Evolutionary conservation across 1,140 invertebrate genomes (phyloP), one percentile per base, ranked within the genome.

Genomic region (Colletes gigas): DNA sequence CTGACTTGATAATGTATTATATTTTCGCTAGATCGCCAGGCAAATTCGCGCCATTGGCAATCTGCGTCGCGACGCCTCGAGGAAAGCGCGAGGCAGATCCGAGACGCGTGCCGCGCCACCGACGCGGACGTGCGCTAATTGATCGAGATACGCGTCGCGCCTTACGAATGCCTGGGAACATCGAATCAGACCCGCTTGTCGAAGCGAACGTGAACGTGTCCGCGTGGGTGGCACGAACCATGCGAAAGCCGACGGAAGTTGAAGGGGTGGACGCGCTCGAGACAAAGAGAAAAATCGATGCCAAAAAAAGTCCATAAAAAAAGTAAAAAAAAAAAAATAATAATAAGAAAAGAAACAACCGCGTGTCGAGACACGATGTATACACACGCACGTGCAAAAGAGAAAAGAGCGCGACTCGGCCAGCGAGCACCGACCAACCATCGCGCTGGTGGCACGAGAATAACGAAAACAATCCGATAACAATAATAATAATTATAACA

Each of bases 231-330:
- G 47, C 52, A 12, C 19, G 59, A 19, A 15, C 41, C 55, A 17
- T 54, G 66, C 76, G 15, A 44, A 69, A 60, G 74, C 12, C 60
- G 75, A 19, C 68, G 78, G 30, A 86, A 67, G 85, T 87, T 87
- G 85, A 87, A 87, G 85, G 86, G 86, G 86, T 87, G 86, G 86
- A 87, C 85, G 85, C 86, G 78, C 82, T 80, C 80, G 72, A 67
- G 17, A 41, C 60, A 12, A 39, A 6, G 14, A 41, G 63, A 63
- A 78, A n/a, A 62, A 12, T 55, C 3, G 12, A 10, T 15, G 19
- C 21, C 52, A 44, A 9, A 15, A 80, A 39, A 74, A 82, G 67
- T 44, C 75, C 79, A 77, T 74, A 73, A 81, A 66, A 6, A 70
- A 84, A 81, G 60, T 57, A 82, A 83, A 75, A 79, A 71, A 60